Percentiles rank a stretch among this genome's conserved stretches.
Evolutionary conservation across 2,113 vertebrate species (phyloP).

Genomic region (Laticauda laticaudata): DNA sequence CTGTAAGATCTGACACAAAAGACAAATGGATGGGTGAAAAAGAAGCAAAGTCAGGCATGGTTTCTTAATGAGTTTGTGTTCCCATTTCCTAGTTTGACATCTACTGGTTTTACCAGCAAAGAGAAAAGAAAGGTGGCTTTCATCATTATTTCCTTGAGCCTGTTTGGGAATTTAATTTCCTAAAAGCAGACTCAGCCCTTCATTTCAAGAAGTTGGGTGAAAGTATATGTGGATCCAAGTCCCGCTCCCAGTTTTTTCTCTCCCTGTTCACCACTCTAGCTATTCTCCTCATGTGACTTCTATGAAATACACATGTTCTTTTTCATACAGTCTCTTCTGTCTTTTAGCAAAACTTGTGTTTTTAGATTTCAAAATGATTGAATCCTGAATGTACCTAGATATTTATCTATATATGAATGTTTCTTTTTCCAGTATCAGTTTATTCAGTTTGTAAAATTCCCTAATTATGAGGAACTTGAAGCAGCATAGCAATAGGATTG

Average conservation of each 20-base stretch:
- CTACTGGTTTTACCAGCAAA: not conserved
- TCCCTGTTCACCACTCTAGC: not conserved
- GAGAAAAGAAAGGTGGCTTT: not conserved
- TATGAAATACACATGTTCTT: not conserved
- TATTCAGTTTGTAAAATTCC: not conserved
- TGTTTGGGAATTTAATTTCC: not conserved
- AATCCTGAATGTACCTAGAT: not conserved
- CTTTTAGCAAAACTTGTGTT: not conserved
- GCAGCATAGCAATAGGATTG: not conserved
- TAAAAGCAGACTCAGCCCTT: not conserved
- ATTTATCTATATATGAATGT: not conserved
- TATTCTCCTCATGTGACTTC: not conserved
- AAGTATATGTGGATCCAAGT: not conserved
- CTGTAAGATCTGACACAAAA: not conserved
- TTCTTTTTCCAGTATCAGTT: not conserved
- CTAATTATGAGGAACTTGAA: not conserved
- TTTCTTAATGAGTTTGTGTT: not conserved
- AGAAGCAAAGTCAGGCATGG: not conserved
- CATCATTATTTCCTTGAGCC: not conserved
- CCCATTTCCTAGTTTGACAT: not conserved
- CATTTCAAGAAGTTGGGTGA: not conserved
- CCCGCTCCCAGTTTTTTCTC: not conserved
- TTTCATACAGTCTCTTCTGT: not conserved
- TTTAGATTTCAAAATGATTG: not conserved
- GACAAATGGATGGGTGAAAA: not conserved